phyloP scores from a whole-genome alignment of 2,797 vertebrate species.

The Saguinus oedipus region DNA sequence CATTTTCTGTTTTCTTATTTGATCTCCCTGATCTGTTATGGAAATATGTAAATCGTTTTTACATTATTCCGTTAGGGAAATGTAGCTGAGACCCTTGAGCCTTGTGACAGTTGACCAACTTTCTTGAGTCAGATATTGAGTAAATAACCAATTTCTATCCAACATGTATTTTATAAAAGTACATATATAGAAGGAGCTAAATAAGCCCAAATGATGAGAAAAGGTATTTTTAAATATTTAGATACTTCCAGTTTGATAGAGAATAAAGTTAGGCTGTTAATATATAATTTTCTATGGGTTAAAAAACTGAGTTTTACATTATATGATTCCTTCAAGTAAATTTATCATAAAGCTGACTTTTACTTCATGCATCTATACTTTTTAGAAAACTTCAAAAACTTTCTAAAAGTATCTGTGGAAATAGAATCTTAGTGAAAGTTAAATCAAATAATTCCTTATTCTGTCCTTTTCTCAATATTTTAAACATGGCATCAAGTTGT shows the following conservation, averaged over 20 bases:
- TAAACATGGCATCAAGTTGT: not conserved
- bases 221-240: not conserved
- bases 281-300: not conserved
- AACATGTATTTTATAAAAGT: not conserved
- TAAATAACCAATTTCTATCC: not conserved
- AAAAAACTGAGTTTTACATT: not conserved
- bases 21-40: not conserved
- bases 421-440: not conserved
- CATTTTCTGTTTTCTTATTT: slow-evolving; percentile 19
- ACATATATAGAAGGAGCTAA: not conserved
- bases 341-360: not conserved
- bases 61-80: not conserved
- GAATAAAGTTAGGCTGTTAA: not conserved
- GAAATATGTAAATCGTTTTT: not conserved
- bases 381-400: not conserved
- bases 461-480: not conserved
- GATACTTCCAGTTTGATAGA: not conserved
- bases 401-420: not conserved
- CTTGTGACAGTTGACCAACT: not conserved
- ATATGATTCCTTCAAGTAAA: slow-evolving; percentile 25
- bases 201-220: not conserved
- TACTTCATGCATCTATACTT: not conserved
- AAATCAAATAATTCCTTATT: not conserved
- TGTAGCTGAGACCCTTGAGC: not conserved
- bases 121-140: not conserved